Conservation (phyloP, 2,888 invertebrate species). For the Lepidochrysops patricia region DNA sequence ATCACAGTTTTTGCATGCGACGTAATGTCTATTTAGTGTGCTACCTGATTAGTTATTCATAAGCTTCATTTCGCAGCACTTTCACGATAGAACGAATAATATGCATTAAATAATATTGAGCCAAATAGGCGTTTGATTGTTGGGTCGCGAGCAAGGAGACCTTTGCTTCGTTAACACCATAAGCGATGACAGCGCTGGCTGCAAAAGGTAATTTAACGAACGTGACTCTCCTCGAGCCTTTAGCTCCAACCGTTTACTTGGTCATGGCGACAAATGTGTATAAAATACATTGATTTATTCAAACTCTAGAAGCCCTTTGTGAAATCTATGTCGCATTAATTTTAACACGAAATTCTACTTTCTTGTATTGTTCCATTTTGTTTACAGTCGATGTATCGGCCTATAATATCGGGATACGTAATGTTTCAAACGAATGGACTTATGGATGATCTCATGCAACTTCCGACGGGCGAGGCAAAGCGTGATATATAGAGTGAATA, state of each 20-base stretch:
- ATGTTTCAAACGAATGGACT: neutral
- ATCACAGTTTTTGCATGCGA: conserved; percentile 32
- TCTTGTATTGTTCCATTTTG: neutral
- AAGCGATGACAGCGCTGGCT: conserved; percentile 48
- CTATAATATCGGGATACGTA: neutral
- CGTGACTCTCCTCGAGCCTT: conserved; percentile 55
- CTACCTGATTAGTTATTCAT: conserved; percentile 8
- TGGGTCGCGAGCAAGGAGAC: conserved; percentile 40
- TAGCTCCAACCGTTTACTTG: conserved; percentile 38
- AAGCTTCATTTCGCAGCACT: neutral
- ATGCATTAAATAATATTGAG: conserved; percentile 25
- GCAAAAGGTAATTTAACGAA: conserved; percentile 46
- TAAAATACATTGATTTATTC: conserved; percentile 14
- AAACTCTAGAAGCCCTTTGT: neutral
- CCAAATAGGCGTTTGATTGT: conserved; percentile 39
- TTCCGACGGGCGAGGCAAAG: conserved; percentile 23
- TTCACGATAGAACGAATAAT: neutral
- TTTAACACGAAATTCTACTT: neutral
- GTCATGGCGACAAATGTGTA: conserved; percentile 20
- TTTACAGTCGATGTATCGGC: neutral
- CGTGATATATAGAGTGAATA: conserved; percentile 33
- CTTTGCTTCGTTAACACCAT: conserved; percentile 53
- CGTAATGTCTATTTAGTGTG: conserved; percentile 29
- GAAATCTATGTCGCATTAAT: conserved; percentile 2
- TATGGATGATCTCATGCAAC: conserved; percentile 20